phyloP scores from a whole-genome alignment of 2,888 invertebrate genomes.

The Sesia apiformis region DNA sequence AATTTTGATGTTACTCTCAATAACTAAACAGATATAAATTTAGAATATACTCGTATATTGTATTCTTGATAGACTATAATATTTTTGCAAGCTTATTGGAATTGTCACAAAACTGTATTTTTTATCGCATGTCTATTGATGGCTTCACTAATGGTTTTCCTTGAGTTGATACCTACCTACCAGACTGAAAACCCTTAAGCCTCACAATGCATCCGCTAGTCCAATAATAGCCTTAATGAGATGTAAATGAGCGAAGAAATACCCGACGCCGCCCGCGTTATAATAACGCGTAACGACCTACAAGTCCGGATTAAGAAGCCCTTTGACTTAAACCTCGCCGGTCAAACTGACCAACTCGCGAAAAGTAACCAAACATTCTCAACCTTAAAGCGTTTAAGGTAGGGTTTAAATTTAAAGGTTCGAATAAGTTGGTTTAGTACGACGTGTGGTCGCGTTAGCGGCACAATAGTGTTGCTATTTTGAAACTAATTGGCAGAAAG shows the following conservation, averaged over 20 bases:
- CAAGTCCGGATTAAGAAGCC: constrained; percentile 75
- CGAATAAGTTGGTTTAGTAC: constrained; percentile 40
- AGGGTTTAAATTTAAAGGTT: constrained; percentile 23
- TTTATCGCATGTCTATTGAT: too few species aligned
- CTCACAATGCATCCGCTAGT: constrained; percentile 37
- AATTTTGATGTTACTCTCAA: too few species aligned
- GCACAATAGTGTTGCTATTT: constrained; percentile 72
- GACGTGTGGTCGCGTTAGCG: constrained; percentile 52
- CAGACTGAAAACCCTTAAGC: constrained; percentile 5
- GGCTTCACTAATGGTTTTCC: too few species aligned
- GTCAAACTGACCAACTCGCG: constrained; percentile 45
- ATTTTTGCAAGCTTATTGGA: too few species aligned
- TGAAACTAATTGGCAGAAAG: constrained; percentile 74
- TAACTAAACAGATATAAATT: too few species aligned
- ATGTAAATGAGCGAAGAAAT: constrained; percentile 74
- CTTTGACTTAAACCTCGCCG: constrained; percentile 68
- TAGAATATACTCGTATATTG: too few species aligned
- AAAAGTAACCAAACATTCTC: constrained; percentile 11
- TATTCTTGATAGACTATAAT: too few species aligned
- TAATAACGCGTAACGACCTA: constrained; percentile 75
- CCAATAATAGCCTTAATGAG: constrained; percentile 73
- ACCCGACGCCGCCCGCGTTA: constrained; percentile 66
- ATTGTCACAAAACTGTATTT: too few species aligned
- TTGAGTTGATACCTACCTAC: too few species aligned
- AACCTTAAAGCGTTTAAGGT: constrained; percentile 17